Evolutionary conservation across 2,113 vertebrate genomes (phyloP).

Genomic region (Callaeas wilsoni): DNA sequence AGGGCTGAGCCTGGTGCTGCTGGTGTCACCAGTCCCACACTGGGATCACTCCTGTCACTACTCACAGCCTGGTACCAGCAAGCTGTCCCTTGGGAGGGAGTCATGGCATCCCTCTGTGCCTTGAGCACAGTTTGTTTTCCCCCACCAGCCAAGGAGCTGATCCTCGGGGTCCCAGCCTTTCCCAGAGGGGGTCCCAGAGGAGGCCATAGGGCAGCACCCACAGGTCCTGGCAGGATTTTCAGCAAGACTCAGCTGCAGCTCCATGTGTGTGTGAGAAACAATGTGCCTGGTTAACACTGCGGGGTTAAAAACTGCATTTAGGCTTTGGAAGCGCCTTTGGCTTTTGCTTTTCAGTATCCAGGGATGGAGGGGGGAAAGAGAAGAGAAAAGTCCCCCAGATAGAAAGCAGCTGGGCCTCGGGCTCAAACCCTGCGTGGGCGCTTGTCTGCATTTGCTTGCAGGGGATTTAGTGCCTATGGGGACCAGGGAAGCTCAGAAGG

Average conservation of each 20-base stretch:
- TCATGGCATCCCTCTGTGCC: rapidly evolving
- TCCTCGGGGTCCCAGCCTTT: rapidly evolving
- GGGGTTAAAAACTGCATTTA: not conserved
- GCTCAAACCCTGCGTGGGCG: too few species aligned
- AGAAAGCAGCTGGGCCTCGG: not conserved
- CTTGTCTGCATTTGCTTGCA: rapidly evolving
- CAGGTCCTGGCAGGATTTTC: not conserved
- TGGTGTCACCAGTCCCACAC: not conserved
- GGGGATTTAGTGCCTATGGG: not conserved
- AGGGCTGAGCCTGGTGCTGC: not conserved
- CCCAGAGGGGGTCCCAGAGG: not conserved
- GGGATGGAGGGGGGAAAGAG: not conserved
- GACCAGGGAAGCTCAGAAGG: rapidly evolving
- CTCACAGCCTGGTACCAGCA: not conserved
- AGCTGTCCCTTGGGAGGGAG: not conserved
- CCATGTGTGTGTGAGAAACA: rapidly evolving
- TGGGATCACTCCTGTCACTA: rapidly evolving
- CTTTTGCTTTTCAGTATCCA: not conserved
- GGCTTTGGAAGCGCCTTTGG: not conserved
- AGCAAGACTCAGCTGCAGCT: not conserved
- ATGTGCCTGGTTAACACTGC: rapidly evolving
- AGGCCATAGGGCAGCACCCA: not conserved
- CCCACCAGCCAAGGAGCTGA: not conserved
- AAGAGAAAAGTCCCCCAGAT: not conserved
- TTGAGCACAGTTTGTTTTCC: not conserved